Conservation (phyloP, 2,797 vertebrate genomes). For the Gymnothorax javanicus region DNA sequence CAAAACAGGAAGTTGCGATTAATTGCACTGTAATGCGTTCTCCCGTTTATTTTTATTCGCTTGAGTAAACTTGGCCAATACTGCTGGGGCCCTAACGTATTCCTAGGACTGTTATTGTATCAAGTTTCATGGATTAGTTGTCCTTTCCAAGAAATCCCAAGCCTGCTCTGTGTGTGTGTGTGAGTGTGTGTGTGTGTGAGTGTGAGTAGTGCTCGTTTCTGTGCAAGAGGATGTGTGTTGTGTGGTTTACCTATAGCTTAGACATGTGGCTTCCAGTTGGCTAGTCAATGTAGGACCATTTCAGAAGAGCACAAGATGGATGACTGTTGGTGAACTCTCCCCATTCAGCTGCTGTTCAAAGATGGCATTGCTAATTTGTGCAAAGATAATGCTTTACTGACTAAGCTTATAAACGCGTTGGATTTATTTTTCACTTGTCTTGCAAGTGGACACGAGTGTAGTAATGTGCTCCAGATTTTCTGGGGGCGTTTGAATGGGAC, state of each 20-base stretch:
- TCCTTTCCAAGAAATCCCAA: background rate
- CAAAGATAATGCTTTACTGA: background rate
- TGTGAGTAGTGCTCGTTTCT: background rate
- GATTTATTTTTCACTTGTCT: background rate
- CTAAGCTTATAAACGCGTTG: background rate
- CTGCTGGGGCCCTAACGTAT: background rate
- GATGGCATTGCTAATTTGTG: background rate
- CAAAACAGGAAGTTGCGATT: background rate
- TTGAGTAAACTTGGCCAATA: background rate
- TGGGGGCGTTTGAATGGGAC: background rate
- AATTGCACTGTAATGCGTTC: background rate
- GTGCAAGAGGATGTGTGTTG: background rate
- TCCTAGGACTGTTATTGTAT: background rate
- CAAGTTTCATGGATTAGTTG: conserved; percentile 3
- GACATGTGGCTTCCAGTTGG: background rate
- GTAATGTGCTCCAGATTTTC: background rate
- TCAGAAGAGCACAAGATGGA: background rate
- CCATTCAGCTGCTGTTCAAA: background rate
- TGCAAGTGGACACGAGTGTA: background rate
- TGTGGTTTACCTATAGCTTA: background rate
- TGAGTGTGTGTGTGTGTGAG: background rate
- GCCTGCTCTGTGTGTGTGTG: too few species aligned
- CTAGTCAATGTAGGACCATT: background rate
- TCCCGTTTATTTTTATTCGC: background rate
- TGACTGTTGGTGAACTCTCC: background rate